Evolutionary conservation across 2,113 vertebrate species (phyloP).

Genomic region (Fulmarus glacialis): DNA sequence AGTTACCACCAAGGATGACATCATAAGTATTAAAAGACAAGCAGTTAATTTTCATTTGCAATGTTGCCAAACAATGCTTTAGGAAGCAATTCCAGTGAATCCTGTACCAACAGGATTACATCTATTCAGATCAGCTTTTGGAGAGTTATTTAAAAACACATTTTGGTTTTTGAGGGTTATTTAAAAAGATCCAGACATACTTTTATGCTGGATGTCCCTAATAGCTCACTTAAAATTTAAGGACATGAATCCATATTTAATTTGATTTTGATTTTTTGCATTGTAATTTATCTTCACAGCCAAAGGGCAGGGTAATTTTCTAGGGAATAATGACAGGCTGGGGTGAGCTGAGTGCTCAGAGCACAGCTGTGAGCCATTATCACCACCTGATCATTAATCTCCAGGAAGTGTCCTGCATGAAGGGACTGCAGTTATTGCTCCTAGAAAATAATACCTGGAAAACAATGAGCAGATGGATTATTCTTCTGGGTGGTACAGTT

Average conservation of each 20-base stretch:
- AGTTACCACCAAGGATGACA: background rate
- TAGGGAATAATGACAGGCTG: background rate
- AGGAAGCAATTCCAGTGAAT: background rate
- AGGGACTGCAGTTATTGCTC: background rate
- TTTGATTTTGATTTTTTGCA: background rate
- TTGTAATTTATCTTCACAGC: constrained; percentile 6
- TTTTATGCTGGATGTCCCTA: background rate
- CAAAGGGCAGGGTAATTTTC: constrained; percentile 9
- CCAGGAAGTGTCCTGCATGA: background rate
- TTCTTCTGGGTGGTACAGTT: background rate
- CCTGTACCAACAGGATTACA: background rate
- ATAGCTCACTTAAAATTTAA: background rate
- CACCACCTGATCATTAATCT: constrained; percentile 38
- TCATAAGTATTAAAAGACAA: background rate
- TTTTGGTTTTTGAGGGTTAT: background rate
- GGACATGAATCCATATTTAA: background rate
- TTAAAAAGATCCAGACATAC: background rate
- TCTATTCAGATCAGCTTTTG: background rate
- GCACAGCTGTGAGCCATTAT: constrained; percentile 6
- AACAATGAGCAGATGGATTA: constrained; percentile 3
- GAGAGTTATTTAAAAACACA: background rate
- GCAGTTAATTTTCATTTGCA: background rate
- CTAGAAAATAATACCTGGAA: constrained; percentile 2
- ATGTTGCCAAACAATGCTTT: background rate
- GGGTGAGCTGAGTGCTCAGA: background rate